These are phyloP conservation scores for Disparrhopalites patrizii DNA, from an alignment of 2,888 invertebrate genomes.

Conservation along the genomic window DNA sequence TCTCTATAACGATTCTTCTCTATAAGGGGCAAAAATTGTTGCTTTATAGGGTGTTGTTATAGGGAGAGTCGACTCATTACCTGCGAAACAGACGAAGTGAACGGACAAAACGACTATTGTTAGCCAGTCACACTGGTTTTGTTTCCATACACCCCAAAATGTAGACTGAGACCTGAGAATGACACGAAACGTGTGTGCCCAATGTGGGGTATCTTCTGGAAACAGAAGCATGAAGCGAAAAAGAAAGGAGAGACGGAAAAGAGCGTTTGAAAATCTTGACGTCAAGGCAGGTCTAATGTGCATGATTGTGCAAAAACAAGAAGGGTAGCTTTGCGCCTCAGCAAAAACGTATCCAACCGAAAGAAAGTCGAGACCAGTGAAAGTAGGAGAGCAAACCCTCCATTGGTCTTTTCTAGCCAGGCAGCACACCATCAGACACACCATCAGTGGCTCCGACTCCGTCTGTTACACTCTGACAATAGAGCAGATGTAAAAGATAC, in stretches of 20 bases:
- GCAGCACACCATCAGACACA: background rate
- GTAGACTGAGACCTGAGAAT: background rate
- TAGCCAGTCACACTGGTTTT: too few relatives aligned
- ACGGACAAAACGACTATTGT: background rate
- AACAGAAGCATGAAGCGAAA: background rate
- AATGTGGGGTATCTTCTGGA: background rate
- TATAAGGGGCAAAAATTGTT: too few relatives aligned
- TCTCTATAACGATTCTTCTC: too few relatives aligned
- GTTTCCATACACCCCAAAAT: too few relatives aligned
- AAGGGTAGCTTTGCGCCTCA: background rate
- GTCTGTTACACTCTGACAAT: too few relatives aligned
- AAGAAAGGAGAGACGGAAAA: background rate
- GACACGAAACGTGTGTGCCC: background rate
- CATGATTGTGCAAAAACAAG: background rate
- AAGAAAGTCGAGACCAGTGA: background rate
- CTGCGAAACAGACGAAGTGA: background rate
- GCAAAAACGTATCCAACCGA: too few relatives aligned
- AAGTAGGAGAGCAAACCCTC: background rate
- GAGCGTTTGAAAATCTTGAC: constrained; percentile 2
- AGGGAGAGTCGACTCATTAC: too few relatives aligned
- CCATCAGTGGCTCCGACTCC: too few relatives aligned
- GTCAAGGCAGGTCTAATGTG: constrained; percentile 2
- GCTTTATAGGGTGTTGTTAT: too few relatives aligned
- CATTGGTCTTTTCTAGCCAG: background rate
- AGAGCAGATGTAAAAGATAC: too few relatives aligned